A percentile compares a stretch with the other conserved stretches of the same genome.
Evolutionary conservation across 2,888 invertebrate genomes (phyloP).

Genomic region (Polydrusus cervinus): DNA sequence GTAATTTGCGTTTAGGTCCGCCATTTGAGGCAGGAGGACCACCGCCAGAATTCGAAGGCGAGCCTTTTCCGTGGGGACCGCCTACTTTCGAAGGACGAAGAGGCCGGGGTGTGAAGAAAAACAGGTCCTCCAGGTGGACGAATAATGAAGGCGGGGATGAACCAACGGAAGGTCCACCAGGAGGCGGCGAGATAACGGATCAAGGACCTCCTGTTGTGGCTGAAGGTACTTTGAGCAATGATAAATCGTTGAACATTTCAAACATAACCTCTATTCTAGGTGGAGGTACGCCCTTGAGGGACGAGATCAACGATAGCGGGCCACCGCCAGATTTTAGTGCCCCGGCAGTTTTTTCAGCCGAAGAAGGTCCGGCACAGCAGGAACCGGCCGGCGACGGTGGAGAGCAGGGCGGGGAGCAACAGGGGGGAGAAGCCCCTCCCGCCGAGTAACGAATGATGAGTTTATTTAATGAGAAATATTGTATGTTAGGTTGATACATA

Average conservation of each 20-base stretch:
- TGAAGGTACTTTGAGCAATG: conserved; percentile 19
- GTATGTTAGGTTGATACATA: conserved; percentile 15
- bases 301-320: conserved; percentile 52
- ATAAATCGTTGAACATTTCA: not conserved
- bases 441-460: conserved; percentile 12
- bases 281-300: conserved; percentile 56
- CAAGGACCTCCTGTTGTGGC: not conserved
- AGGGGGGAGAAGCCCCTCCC: not conserved
- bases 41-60: conserved; percentile 32
- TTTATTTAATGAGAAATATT: not conserved
- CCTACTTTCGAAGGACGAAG: conserved; percentile 36
- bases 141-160: conserved; percentile 35
- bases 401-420: not conserved
- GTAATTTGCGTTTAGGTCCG: no score
- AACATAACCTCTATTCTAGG: conserved; percentile 31
- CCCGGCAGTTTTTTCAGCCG: no score
- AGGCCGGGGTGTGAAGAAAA: conserved; percentile 30
- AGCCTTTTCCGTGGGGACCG: conserved; percentile 27
- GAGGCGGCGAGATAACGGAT: not conserved
- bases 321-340: not conserved
- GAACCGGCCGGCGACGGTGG: not conserved
- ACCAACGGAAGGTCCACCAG: not conserved
- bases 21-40: conserved; percentile 34
- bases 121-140: conserved; percentile 47
- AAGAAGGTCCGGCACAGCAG: not conserved